Evolutionary conservation across 2,113 vertebrate species (phyloP).

Genomic region (Accipiter virgatus): DNA sequence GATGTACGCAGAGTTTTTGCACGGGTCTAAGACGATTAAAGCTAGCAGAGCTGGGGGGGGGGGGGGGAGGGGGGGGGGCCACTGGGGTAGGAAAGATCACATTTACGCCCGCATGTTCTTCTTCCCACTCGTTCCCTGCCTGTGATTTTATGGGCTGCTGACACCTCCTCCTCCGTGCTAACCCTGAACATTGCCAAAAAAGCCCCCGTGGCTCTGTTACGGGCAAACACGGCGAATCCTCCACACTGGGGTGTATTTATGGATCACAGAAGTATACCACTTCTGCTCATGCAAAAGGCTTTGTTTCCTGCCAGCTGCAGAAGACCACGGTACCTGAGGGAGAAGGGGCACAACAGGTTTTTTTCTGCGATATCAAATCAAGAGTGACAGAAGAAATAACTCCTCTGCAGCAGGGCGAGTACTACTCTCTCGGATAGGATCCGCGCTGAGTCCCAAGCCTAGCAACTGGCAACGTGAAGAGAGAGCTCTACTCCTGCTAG

Average conservation of each 20-base stretch:
- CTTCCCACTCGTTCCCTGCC: background rate
- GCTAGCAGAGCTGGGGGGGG: background rate
- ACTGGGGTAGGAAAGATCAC: background rate
- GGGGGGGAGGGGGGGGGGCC: background rate
- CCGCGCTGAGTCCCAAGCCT: accelerated
- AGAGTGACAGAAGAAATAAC: background rate
- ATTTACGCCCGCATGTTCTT: background rate
- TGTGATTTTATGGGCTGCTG: background rate
- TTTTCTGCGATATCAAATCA: background rate
- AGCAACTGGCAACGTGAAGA: background rate
- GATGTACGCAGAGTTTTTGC: background rate
- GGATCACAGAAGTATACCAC: background rate
- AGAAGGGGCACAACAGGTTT: background rate
- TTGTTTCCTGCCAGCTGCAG: background rate
- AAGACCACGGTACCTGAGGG: background rate
- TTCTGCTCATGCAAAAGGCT: background rate
- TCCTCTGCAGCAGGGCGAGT: background rate
- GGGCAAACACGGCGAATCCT: background rate
- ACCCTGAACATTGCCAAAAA: background rate
- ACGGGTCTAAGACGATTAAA: background rate
- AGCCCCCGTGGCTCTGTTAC: background rate
- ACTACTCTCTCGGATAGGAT: background rate
- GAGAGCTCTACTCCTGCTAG: background rate
- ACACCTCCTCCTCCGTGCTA: background rate
- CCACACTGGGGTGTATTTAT: background rate